Evolutionary conservation across 1,140 invertebrate species (phyloP), one percentile per base, ranked within the genome.

Genomic region (Achroia grisella): DNA sequence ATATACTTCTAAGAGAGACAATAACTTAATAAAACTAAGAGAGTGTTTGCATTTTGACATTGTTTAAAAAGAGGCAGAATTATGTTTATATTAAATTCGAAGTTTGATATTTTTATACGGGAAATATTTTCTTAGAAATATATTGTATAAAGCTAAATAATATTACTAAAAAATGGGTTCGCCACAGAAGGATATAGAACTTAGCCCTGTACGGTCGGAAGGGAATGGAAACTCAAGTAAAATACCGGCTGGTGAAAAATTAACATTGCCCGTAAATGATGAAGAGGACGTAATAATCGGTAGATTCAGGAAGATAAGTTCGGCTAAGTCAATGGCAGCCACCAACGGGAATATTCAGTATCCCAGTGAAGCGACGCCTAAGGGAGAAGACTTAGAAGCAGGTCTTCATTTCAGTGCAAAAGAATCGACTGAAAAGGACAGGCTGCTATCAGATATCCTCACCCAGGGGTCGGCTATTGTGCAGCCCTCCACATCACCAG

Each of bases 291-390:
- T 87, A 41, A 84, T 86, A 31, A 87, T 87, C 27, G 86, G 86
- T 1, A 69, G 86, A 43, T 87, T 87, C 59, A 56, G 86, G 40
- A 87, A 87, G 51, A 86, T 87, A 32, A 86, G 84, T 52, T 87
- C 86, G 0, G 86, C 86, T 1, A 87, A 87, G 50, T 86, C 81
- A 6, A 87, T 87, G 84, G 83, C 79, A n/a, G 82, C 80, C 8
- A 85, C 82, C 0, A 87, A 87, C 37, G 86, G 86, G 4, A 81
- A 79, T 29, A 71, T 80, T 4, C 80, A 84, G 41, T 82, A 83
- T 42, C 78, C 80, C 9, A 55, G 60, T 0, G 83, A 86, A 14
- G 43, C 76, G n/a, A 56, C 76, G 0, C 11, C 31, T 4, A 59
- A 50, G 39, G 57, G 36, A n/a, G 82, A 81, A 0, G 83, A 86